Conservation (phyloP, 2,797 vertebrate genomes). For the Sebastes itinus region DNA sequence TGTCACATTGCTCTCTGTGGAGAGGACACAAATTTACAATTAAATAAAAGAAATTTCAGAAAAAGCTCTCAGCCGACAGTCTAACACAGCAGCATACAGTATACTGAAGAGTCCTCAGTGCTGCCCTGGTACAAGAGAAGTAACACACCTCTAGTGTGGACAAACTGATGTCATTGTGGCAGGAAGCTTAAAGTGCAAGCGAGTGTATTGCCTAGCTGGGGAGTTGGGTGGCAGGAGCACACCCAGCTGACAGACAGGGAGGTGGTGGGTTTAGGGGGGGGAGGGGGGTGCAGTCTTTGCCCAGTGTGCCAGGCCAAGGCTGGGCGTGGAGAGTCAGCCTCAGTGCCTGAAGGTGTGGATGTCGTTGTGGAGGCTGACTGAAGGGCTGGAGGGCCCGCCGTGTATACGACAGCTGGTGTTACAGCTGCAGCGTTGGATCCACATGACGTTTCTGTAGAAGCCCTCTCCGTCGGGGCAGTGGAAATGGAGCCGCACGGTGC, state of each 20-base stretch:
- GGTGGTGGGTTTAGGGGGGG: neutral
- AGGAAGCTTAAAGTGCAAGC: slow-evolving; percentile 77
- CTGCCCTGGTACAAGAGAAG: neutral
- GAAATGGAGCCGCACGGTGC: slow-evolving; percentile 76
- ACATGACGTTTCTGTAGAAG: slow-evolving; percentile 77
- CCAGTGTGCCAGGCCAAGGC: neutral
- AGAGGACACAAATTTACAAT: slow-evolving; percentile 29
- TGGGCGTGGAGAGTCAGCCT: slow-evolving; percentile 17
- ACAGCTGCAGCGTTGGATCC: slow-evolving; percentile 81
- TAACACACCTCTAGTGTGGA: slow-evolving; percentile 21
- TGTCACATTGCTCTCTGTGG: neutral
- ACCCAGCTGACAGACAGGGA: slow-evolving; percentile 12
- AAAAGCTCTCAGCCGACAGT: slow-evolving; percentile 37
- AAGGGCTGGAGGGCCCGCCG: neutral
- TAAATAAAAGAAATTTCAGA: slow-evolving; percentile 47
- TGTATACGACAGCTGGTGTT: slow-evolving; percentile 22
- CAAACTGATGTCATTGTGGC: slow-evolving; percentile 45
- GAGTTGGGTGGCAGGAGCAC: neutral
- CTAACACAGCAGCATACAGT: neutral
- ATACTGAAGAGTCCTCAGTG: slow-evolving; percentile 29
- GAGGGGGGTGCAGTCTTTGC: neutral
- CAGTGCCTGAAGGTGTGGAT: slow-evolving; percentile 68
- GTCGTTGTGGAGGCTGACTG: neutral
- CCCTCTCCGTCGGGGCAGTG: slow-evolving; percentile 70
- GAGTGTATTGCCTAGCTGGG: slow-evolving; percentile 31